These are phyloP conservation scores for Phaedon cochleariae DNA, from an alignment of 2,888 invertebrate genomes.

Conservation along the genomic window DNA sequence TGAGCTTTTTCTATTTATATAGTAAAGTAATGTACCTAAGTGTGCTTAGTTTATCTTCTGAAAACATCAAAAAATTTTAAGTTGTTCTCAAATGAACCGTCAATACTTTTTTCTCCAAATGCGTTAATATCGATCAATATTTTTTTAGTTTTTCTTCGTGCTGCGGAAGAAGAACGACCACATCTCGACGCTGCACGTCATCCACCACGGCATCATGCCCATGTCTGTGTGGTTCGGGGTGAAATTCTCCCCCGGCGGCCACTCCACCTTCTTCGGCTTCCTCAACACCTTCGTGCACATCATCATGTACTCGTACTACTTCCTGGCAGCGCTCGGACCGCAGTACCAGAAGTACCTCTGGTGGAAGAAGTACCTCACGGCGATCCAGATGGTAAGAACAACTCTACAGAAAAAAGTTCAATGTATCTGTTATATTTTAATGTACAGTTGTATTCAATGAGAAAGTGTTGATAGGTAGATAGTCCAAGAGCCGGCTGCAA, in stretches of 20 bases:
- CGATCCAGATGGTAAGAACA: constrained; percentile 82
- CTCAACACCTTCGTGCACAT: constrained; percentile 95
- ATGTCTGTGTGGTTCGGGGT: constrained; percentile 86
- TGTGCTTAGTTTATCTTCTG: no score
- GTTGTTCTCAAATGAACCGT: no score
- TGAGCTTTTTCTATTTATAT: no score
- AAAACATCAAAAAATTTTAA: no score
- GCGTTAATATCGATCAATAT: no score
- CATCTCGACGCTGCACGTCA: constrained; percentile 92
- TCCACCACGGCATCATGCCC: constrained; percentile 97
- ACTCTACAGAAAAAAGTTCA: neutral
- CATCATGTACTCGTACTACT: constrained; percentile 92
- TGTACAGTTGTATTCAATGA: no score
- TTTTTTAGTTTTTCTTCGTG: constrained; percentile 82
- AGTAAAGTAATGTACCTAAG: no score
- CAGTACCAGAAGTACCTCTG: constrained; percentile 86
- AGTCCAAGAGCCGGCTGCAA: no score
- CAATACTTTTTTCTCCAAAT: neutral
- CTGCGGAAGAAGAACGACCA: constrained; percentile 94
- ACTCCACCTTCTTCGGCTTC: constrained; percentile 92
- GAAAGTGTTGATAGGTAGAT: no score
- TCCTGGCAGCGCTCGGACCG: constrained; percentile 90
- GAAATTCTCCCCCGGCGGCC: constrained; percentile 76
- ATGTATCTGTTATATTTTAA: neutral
- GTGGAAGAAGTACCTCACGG: constrained; percentile 96